A percentile compares a stretch with the other conserved stretches of the same genome.
These are phyloP conservation scores for Syrmaticus mikado DNA, from an alignment of 2,113 vertebrate genomes.

Conservation along the genomic window DNA sequence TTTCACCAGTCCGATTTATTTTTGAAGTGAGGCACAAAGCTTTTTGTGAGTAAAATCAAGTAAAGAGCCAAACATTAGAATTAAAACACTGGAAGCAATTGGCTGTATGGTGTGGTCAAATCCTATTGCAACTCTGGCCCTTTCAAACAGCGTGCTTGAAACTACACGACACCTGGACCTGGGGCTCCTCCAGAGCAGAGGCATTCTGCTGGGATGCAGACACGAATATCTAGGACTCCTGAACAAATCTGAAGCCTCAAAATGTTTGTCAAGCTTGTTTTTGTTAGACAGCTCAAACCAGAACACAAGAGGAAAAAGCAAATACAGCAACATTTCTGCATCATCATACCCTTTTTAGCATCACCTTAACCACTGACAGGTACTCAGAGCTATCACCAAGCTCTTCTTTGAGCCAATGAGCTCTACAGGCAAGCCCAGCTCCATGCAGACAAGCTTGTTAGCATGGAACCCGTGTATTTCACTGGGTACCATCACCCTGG, in stretches of 20 bases:
- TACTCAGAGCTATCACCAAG: neutral
- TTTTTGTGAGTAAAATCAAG: neutral
- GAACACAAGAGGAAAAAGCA: conserved; percentile 21
- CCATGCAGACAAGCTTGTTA: neutral
- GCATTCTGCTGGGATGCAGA: conserved; percentile 4
- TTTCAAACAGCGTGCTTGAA: neutral
- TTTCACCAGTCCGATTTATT: neutral
- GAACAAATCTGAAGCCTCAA: conserved; percentile 25
- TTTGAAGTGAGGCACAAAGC: neutral
- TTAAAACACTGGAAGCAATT: neutral
- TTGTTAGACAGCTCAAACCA: conserved; percentile 1
- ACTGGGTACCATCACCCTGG: neutral
- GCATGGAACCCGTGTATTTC: neutral
- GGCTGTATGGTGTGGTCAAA: neutral
- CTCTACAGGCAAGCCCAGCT: neutral
- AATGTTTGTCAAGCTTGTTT: conserved; percentile 40
- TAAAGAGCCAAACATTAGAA: neutral
- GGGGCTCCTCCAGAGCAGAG: neutral
- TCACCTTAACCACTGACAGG: conserved; percentile 22
- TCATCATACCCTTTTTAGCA: neutral
- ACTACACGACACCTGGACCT: neutral
- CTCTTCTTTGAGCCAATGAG: neutral
- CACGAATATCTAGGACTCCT: conserved; percentile 6
- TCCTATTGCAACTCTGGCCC: neutral
- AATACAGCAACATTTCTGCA: neutral